These are phyloP conservation scores for Amazona vittata DNA, from an alignment of 2,113 vertebrate species.

Conservation along the genomic window DNA sequence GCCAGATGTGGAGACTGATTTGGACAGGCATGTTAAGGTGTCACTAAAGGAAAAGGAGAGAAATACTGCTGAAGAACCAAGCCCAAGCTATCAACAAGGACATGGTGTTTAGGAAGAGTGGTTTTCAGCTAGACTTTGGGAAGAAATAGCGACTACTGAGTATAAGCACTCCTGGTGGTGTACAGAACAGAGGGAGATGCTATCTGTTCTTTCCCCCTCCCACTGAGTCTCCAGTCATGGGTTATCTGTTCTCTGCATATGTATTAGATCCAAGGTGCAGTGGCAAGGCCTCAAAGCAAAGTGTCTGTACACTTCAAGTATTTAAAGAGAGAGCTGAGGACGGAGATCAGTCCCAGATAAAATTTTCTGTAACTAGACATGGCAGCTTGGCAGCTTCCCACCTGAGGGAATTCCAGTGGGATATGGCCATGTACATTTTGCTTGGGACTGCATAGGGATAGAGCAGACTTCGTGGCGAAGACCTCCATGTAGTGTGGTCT, in stretches of 20 bases:
- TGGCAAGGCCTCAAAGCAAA: background rate
- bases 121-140: background rate
- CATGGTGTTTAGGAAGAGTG: background rate
- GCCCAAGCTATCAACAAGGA: background rate
- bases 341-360: background rate
- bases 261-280: background rate
- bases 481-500: accelerated
- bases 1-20: background rate
- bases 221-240: background rate
- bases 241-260: background rate
- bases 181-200: background rate
- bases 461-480: background rate
- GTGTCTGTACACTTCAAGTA: background rate
- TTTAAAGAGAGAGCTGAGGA: background rate
- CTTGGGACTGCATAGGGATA: background rate
- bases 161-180: background rate
- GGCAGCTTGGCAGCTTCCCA: background rate
- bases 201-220: background rate
- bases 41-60: background rate
- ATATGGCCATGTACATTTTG: background rate
- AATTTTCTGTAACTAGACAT: background rate
- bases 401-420: background rate
- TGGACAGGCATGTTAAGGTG: background rate
- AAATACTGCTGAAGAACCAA: background rate
- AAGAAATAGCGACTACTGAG: background rate